These are phyloP conservation scores for Micronisus gabar DNA, from an alignment of 2,113 vertebrate species.

Conservation along the genomic window DNA sequence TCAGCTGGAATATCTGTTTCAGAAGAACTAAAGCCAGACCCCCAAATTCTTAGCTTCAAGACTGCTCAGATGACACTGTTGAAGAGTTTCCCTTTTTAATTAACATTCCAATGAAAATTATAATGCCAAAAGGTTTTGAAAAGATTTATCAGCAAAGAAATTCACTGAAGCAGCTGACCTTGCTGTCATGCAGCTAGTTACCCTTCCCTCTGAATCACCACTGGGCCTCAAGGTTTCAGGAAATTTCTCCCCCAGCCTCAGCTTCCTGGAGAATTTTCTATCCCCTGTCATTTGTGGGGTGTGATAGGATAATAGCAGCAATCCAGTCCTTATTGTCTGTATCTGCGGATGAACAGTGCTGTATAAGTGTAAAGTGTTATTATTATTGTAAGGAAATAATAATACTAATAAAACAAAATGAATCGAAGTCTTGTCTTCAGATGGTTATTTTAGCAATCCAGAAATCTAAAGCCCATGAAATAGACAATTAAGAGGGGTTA, in stretches of 20 bases:
- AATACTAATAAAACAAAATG: conserved; percentile 74
- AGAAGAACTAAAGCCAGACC: background rate
- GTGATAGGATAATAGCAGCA: conserved; percentile 22
- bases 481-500: conserved; percentile 77
- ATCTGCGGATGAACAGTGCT: conserved; percentile 23
- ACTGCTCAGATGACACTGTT: background rate
- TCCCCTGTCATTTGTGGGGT: background rate
- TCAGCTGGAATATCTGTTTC: background rate
- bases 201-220: background rate
- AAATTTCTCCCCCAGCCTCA: background rate
- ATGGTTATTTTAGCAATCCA: conserved; percentile 77
- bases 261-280: background rate
- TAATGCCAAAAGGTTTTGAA: accelerated
- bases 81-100: background rate
- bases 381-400: conserved; percentile 71
- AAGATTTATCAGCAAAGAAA: background rate
- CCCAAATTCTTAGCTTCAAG: background rate
- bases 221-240: background rate
- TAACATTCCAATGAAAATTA: background rate
- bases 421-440: conserved; percentile 71
- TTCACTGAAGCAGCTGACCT: background rate
- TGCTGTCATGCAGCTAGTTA: background rate
- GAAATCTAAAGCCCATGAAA: conserved; percentile 75
- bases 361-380: conserved; percentile 46
- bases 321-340: conserved; percentile 24